Conservation (phyloP, 2,113 vertebrate species). For the Tyto alba region DNA sequence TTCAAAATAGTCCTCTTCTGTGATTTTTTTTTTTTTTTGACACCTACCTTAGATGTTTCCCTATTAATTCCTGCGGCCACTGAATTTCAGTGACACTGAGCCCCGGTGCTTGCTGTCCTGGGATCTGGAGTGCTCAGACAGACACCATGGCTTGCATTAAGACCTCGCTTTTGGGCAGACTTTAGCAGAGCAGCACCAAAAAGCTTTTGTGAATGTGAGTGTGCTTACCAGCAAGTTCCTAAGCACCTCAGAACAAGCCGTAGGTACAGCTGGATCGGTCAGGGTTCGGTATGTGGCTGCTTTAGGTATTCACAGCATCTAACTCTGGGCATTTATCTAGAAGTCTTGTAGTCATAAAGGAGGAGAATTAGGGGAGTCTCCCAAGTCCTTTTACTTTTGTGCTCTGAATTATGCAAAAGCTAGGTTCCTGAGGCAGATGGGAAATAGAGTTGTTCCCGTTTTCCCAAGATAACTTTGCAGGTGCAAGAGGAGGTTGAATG, state of each 20-base stretch:
- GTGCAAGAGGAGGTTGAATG: not conserved
- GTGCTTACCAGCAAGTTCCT: not conserved
- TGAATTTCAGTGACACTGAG: not conserved
- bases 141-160: not conserved
- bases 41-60: not conserved
- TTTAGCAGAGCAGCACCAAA: not conserved
- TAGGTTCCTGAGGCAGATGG: not conserved
- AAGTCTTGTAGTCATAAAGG: not conserved
- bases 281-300: not conserved
- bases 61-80: not conserved
- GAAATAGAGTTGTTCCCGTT: not conserved
- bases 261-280: not conserved
- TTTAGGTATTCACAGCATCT: not conserved
- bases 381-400: not conserved
- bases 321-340: not conserved
- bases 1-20: not conserved
- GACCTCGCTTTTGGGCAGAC: not conserved
- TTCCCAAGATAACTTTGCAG: not conserved
- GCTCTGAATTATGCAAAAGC: not conserved
- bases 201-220: not conserved
- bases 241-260: accelerated
- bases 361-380: not conserved
- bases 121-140: not conserved
- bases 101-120: not conserved
- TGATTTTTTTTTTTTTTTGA: not conserved